Base-by-base conservation (phyloP, 2,888 invertebrate species). In the Colletes collaris region DNA sequence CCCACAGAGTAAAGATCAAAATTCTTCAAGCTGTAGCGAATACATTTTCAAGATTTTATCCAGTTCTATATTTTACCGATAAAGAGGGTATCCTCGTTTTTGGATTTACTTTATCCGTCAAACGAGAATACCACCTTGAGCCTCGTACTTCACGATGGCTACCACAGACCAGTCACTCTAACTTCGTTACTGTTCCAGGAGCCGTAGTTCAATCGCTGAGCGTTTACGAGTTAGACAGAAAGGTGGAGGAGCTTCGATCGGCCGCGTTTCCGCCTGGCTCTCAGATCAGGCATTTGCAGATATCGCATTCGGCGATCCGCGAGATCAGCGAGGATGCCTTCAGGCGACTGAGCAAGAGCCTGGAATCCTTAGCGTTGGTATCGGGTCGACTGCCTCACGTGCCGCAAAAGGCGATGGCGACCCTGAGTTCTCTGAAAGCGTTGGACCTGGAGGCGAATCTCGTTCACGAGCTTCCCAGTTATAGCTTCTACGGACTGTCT, bases 401-500 rank as follows among this genome's bases (percentile, higher is more conserved):
- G 83, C 97, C 97, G 3, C 96, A 96, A 86, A 97, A 97, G 91
- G 96, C 97, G 5, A 94, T 97, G 86, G 95, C 95, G 56, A 95
- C 95, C 64, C 94, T 97, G 92, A 94, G 95, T 76, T 96, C 96
- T 89, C 93, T 98, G 66, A 95, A 95, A 83, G 95, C 96, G 1
- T 94, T 98, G 78, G 97, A 97, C 91, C 94, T 98, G 79, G 97
- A 97, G 91, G 96, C 97, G 83, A 98, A 98, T 93, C 95, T 96
- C 90, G 97, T 98, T 84, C 95, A 95, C 87, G 96, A 97, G 88
- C 94, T 98, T 86, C 96, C 97, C 8, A 97, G 97, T 90, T 97
- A 97, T 91, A 97, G 97, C 90, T 98, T 98, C 93, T 97, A 96
- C 90, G 97, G 97, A n/a, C 94, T 98, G 83, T 96, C 96, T 66